phyloP scores from a whole-genome alignment of 2,113 vertebrate genomes.

The mouse (Mus musculus) region DNA sequence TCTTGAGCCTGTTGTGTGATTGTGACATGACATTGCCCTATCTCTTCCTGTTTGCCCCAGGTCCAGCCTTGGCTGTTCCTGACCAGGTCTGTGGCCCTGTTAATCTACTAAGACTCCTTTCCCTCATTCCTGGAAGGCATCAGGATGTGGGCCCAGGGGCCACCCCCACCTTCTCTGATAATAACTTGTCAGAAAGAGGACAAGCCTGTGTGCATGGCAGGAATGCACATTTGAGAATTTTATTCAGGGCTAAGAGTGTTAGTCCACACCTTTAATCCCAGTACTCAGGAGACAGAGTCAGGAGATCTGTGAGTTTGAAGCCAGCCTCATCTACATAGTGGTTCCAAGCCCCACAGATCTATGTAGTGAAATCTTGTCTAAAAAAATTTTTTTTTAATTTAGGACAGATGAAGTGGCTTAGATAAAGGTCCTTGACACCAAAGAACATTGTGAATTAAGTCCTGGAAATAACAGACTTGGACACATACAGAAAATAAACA shows the following conservation, averaged over 20 bases:
- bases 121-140: not conserved
- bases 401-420: not conserved
- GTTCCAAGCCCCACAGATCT: not conserved
- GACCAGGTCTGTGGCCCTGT: not conserved
- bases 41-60: not conserved
- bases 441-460: not conserved
- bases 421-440: not conserved
- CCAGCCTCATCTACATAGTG: not conserved
- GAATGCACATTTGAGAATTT: not conserved
- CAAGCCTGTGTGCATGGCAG: fast-evolving
- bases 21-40: fast-evolving
- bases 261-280: not conserved
- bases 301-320: not conserved
- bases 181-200: not conserved
- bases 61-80: fast-evolving
- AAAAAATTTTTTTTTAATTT: not conserved
- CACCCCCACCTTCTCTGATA: not conserved
- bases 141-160: not conserved
- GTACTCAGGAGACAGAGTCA: not conserved
- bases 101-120: not conserved
- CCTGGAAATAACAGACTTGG: not conserved
- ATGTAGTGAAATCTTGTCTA: not conserved
- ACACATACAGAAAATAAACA: not conserved
- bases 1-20: not conserved
- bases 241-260: not conserved